These are phyloP conservation scores for Sitophilus oryzae DNA, from an alignment of 1,140 invertebrate species.

Conservation along the genomic window DNA sequence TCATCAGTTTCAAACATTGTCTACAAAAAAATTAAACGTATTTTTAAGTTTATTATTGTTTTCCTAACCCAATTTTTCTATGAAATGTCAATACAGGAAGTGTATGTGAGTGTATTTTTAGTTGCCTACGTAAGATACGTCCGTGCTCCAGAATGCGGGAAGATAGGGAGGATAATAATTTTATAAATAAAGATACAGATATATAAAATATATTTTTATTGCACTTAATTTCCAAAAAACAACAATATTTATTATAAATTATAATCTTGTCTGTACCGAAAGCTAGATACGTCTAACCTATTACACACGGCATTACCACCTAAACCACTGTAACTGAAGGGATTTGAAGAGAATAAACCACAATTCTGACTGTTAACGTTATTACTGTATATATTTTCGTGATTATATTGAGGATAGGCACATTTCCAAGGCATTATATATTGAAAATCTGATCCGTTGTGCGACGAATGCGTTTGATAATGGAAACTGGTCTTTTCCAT, in stretches of 20 bases:
- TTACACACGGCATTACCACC: constrained; percentile 7
- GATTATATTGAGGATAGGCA: constrained; percentile 33
- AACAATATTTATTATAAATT: constrained; percentile 12
- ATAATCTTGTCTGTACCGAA: constrained; percentile 21
- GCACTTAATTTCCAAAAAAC: too few relatives aligned
- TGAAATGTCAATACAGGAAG: not conserved
- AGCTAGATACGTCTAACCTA: constrained; percentile 14
- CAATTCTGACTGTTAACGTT: constrained; percentile 30
- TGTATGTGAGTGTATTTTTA: not conserved
- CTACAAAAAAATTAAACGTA: not conserved
- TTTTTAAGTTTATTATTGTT: not conserved
- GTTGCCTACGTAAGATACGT: too few relatives aligned
- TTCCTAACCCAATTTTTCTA: not conserved
- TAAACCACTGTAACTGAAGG: constrained; percentile 31
- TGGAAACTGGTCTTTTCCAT: constrained; percentile 30
- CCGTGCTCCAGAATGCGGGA: too few relatives aligned
- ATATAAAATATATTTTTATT: too few relatives aligned
- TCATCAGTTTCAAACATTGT: constrained; percentile 18
- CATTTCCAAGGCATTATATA: constrained; percentile 42
- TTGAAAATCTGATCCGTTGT: constrained; percentile 32
- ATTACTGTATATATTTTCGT: constrained; percentile 34
- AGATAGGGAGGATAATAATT: too few relatives aligned
- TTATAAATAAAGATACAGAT: too few relatives aligned
- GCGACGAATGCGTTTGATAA: constrained; percentile 26
- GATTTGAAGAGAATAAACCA: constrained; percentile 34